Conservation (phyloP, 1,140 invertebrate species). For the Eupeodes corollae region DNA sequence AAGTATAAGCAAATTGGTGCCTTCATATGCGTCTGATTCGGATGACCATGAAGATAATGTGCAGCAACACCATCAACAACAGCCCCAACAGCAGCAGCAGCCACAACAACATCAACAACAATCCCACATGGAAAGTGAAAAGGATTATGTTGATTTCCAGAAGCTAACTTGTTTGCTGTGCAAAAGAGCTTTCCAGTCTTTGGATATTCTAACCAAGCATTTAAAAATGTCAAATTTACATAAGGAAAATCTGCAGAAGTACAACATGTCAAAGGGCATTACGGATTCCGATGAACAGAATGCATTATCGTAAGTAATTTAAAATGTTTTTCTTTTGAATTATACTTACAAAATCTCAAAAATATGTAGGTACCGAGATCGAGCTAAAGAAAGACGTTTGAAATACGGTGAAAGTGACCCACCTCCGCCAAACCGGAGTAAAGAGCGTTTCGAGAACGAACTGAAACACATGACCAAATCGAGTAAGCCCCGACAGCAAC, state of each 20-base stretch:
- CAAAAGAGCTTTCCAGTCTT: conserved; percentile 85
- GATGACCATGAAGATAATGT: conserved; percentile 22
- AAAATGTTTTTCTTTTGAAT: background rate
- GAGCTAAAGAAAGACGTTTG: conserved; percentile 87
- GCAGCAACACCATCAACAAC: background rate
- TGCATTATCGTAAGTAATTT: conserved; percentile 13
- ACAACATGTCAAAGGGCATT: conserved; percentile 4
- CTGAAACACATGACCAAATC: conserved; percentile 20
- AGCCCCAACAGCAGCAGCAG: conserved; percentile 40
- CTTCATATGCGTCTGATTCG: conserved; percentile 55
- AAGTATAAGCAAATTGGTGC: conserved; percentile 45
- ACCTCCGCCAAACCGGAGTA: conserved; percentile 58
- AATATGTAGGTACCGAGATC: conserved; percentile 68
- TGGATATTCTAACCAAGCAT: conserved; percentile 82
- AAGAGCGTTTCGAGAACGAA: conserved; percentile 53
- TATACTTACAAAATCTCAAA: background rate
- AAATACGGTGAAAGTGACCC: conserved; percentile 82
- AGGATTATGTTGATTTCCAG: conserved; percentile 65
- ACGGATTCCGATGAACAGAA: conserved; percentile 4
- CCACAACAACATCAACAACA: conserved; percentile 50
- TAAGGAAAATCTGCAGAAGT: conserved; percentile 79
- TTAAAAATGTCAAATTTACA: conserved; percentile 89
- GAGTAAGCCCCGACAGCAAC: conserved; percentile 17
- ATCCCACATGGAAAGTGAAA: conserved; percentile 41
- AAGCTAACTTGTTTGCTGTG: conserved; percentile 92